A percentile compares a stretch with the other conserved stretches of the same genome.
Conservation (phyloP, 1,140 invertebrate species). For the Lasioglossum baleicum region DNA sequence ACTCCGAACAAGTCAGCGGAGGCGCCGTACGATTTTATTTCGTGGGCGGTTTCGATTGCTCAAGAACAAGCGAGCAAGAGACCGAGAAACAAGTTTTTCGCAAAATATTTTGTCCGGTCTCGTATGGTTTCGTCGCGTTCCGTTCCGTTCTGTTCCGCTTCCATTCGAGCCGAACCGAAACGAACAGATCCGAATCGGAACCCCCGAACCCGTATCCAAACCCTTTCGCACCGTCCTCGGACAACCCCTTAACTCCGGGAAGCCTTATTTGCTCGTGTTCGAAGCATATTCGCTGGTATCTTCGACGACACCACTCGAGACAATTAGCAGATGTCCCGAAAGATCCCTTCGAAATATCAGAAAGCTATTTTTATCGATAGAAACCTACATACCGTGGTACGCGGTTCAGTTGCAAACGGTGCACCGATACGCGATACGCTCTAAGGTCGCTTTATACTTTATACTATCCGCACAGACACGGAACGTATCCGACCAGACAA, state of each 20-base stretch:
- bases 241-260: too few relatives aligned
- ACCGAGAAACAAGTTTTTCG: neutral
- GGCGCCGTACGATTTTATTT: constrained; percentile 2
- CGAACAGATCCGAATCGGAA: too few relatives aligned
- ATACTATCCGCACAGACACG: too few relatives aligned
- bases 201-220: too few relatives aligned
- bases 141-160: neutral
- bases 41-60: constrained; percentile 49
- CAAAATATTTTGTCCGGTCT: neutral
- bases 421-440: constrained; percentile 43
- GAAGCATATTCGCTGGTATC: too few relatives aligned
- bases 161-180: too few relatives aligned
- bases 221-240: too few relatives aligned
- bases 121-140: neutral
- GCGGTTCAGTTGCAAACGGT: constrained; percentile 36
- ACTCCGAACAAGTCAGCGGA: neutral
- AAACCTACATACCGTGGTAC: constrained; percentile 75
- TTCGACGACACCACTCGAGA: neutral
- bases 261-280: too few relatives aligned
- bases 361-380: constrained; percentile 75
- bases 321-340: constrained; percentile 42
- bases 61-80: constrained; percentile 27
- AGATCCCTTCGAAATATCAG: constrained; percentile 72
- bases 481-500: too few relatives aligned
- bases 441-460: too few relatives aligned